Conservation (phyloP, 2,113 vertebrate species). For the Rhea pennata region DNA sequence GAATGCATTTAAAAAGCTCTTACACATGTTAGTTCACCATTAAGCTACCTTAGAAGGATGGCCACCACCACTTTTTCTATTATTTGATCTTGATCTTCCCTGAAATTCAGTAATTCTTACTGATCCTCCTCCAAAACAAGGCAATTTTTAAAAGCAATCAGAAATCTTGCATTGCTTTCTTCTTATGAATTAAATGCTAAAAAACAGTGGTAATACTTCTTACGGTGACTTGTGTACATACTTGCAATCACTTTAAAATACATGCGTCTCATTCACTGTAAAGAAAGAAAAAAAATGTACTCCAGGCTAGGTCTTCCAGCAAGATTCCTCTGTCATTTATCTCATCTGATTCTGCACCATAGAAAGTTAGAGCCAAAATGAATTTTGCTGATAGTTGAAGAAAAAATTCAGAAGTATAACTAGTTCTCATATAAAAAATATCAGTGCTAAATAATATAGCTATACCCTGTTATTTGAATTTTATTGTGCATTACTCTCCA, state of each 20-base stretch:
- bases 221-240: constrained; percentile 34
- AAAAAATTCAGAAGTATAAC: constrained; percentile 38
- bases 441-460: constrained; percentile 4
- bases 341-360: constrained; percentile 21
- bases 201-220: constrained; percentile 39
- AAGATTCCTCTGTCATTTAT: constrained; percentile 32
- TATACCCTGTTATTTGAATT: not conserved
- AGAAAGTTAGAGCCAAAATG: constrained; percentile 54
- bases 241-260: constrained; percentile 26
- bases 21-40: not conserved
- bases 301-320: constrained; percentile 2
- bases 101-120: not conserved
- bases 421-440: constrained; percentile 24
- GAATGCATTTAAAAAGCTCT: not conserved
- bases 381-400: constrained; percentile 29
- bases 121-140: constrained; percentile 7
- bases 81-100: constrained; percentile 17
- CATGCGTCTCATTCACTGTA: not conserved
- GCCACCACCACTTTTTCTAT: not conserved
- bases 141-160: constrained; percentile 36
- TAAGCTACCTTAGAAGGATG: not conserved
- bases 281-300: constrained; percentile 44
- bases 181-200: constrained; percentile 34
- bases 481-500: not conserved
- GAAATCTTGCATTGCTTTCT: constrained; percentile 33